A percentile compares a stretch with the other conserved stretches of the same genome.
phyloP scores from a whole-genome alignment of 2,113 vertebrate genomes.

The Todiramphus saurophagus region DNA sequence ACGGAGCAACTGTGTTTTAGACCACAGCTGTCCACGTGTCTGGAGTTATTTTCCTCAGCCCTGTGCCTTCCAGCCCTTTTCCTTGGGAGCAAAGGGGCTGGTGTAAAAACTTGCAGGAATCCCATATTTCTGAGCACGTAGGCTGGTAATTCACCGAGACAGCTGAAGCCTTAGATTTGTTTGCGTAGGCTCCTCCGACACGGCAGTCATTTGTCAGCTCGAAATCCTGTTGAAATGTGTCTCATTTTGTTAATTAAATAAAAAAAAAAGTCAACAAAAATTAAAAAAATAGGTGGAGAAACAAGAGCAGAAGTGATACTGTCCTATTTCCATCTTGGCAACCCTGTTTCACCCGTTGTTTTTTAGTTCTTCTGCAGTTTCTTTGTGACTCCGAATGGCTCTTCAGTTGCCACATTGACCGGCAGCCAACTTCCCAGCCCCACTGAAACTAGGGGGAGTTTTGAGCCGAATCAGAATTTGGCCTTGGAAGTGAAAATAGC shows the following conservation, averaged over 20 bases:
- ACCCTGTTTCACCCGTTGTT: not conserved
- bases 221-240: slow-evolving; percentile 45
- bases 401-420: not conserved
- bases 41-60: slow-evolving; percentile 39
- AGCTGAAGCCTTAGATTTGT: slow-evolving; percentile 41
- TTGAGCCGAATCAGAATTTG: too few species aligned
- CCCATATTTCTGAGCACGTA: not conserved
- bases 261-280: not conserved
- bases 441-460: not conserved
- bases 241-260: slow-evolving; percentile 22
- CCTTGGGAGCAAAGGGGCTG: not conserved
- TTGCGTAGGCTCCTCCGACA: not conserved
- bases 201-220: slow-evolving; percentile 17
- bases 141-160: slow-evolving; percentile 4
- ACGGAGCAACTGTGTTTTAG: slow-evolving; percentile 21
- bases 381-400: not conserved
- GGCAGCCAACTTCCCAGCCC: not conserved
- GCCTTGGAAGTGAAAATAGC: slow-evolving; percentile 14
- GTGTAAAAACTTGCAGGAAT: not conserved
- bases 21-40: slow-evolving; percentile 46
- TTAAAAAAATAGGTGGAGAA: not conserved
- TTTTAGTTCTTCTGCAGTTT: not conserved
- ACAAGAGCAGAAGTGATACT: not conserved
- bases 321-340: not conserved
- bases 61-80: slow-evolving; percentile 19